A percentile compares a stretch with the other conserved stretches of the same genome.
These are phyloP conservation scores for Poecilia wingei DNA, from an alignment of 2,797 vertebrate species.

Conservation along the genomic window DNA sequence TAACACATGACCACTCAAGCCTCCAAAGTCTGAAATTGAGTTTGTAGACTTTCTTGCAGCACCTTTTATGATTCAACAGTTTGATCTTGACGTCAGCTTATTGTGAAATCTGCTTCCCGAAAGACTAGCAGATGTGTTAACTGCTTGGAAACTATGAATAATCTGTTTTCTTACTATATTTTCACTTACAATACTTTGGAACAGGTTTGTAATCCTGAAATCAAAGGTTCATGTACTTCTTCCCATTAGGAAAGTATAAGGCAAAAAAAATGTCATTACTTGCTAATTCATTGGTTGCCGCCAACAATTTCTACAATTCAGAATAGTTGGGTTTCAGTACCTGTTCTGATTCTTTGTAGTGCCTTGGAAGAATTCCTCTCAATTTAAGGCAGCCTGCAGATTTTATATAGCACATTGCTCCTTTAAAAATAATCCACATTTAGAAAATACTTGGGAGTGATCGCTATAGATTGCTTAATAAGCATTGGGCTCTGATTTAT, in stretches of 20 bases:
- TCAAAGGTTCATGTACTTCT: background rate
- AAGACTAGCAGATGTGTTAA: background rate
- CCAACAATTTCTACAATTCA: slow-evolving; percentile 27
- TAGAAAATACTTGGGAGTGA: background rate
- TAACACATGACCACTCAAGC: background rate
- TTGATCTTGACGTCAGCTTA: background rate
- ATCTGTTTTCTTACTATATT: background rate
- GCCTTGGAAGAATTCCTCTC: background rate
- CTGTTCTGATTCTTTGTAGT: background rate
- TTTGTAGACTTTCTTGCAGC: background rate
- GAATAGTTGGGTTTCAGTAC: slow-evolving; percentile 11
- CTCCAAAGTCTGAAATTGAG: background rate
- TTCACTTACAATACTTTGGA: background rate
- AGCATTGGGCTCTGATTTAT: background rate
- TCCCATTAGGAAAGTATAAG: background rate
- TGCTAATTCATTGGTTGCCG: background rate
- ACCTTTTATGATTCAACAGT: background rate
- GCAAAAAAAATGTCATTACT: background rate
- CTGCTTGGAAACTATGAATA: background rate
- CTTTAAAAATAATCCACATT: background rate
- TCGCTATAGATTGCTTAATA: background rate
- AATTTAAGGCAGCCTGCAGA: background rate
- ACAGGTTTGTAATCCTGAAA: background rate
- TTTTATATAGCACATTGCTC: background rate
- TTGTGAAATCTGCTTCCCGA: slow-evolving; percentile 1